Percentiles rank a stretch among this genome's conserved stretches.
Conservation (phyloP, 2,797 vertebrate genomes). For the Falco biarmicus region DNA sequence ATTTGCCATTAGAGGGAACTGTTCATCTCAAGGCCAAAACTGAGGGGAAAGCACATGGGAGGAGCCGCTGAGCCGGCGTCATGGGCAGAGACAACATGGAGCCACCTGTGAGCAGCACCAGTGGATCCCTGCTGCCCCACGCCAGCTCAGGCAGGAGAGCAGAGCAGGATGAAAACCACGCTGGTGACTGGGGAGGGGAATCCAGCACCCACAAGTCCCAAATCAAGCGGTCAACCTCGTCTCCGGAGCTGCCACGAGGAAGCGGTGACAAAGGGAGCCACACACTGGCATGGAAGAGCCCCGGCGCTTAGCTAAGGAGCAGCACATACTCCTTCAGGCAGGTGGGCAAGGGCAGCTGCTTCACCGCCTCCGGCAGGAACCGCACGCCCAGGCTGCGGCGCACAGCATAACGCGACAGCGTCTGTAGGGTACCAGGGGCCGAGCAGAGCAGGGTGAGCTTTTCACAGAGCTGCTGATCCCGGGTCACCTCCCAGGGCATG, state of each 20-base stretch:
- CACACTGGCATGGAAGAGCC: not conserved
- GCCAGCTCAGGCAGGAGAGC: not conserved
- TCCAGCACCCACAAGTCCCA: fast-evolving
- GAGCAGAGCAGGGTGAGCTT: slow-evolving; percentile 87
- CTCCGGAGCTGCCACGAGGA: not conserved
- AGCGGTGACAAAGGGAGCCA: not conserved
- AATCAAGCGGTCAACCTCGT: too few species aligned
- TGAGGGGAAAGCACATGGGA: fast-evolving
- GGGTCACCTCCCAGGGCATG: slow-evolving; percentile 88
- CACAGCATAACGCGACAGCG: slow-evolving; percentile 87
- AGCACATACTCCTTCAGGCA: slow-evolving; percentile 91
- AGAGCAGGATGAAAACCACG: not conserved
- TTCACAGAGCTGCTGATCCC: slow-evolving; percentile 90
- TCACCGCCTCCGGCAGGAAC: slow-evolving; percentile 89
- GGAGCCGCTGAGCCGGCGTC: fast-evolving
- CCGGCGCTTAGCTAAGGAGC: slow-evolving; percentile 78
- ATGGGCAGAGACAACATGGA: not conserved
- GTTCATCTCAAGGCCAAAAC: not conserved
- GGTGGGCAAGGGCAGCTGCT: slow-evolving; percentile 91
- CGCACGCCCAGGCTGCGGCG: slow-evolving; percentile 88
- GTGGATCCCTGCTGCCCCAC: not conserved
- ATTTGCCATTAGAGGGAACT: not conserved
- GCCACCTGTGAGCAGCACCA: fast-evolving
- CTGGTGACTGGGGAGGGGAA: fast-evolving
- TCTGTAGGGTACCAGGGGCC: slow-evolving; percentile 86